Conservation (phyloP, 1,140 invertebrate species). For the Penaeus vannamei region DNA sequence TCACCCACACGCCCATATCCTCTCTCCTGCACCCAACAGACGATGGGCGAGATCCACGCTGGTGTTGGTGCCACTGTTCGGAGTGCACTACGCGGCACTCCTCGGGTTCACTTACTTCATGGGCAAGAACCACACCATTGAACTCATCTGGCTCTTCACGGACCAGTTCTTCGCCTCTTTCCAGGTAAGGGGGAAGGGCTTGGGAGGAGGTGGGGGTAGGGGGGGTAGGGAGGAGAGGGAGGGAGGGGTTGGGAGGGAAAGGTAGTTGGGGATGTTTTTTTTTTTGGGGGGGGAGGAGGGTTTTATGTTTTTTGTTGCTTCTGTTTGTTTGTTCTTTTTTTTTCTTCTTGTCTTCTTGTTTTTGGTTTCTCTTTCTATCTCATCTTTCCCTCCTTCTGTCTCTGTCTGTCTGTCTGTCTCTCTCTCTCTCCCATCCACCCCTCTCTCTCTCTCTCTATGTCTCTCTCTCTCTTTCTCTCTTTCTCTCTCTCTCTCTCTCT, state of each 20-base stretch:
- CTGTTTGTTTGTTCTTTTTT: too few species aligned
- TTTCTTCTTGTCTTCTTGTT: too few species aligned
- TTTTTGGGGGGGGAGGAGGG: background rate
- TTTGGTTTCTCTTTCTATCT: too few species aligned
- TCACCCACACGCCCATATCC: too few species aligned
- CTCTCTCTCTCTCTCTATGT: too few species aligned
- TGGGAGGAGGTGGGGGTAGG: background rate
- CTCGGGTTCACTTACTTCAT: slow-evolving; percentile 77
- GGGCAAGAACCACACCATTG: slow-evolving; percentile 73
- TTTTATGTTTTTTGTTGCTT: too few species aligned
- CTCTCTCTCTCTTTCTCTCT: too few species aligned
- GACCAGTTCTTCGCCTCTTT: slow-evolving; percentile 86
- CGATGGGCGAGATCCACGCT: slow-evolving; percentile 82
- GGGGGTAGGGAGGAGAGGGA: slow-evolving; percentile 36
- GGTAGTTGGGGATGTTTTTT: background rate
- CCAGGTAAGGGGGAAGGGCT: slow-evolving; percentile 76
- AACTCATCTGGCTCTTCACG: slow-evolving; percentile 81
- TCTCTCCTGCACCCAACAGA: slow-evolving; percentile 70
- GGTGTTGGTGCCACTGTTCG: slow-evolving; percentile 85
- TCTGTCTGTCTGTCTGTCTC: too few species aligned
- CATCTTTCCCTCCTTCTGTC: too few species aligned
- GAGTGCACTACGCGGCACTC: slow-evolving; percentile 84
- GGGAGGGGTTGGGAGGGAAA: slow-evolving; percentile 2
- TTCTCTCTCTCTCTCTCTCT: too few species aligned
- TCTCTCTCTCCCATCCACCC: too few species aligned